Conservation (phyloP, 2,797 vertebrate genomes). For the Thalassophryne amazonica region DNA sequence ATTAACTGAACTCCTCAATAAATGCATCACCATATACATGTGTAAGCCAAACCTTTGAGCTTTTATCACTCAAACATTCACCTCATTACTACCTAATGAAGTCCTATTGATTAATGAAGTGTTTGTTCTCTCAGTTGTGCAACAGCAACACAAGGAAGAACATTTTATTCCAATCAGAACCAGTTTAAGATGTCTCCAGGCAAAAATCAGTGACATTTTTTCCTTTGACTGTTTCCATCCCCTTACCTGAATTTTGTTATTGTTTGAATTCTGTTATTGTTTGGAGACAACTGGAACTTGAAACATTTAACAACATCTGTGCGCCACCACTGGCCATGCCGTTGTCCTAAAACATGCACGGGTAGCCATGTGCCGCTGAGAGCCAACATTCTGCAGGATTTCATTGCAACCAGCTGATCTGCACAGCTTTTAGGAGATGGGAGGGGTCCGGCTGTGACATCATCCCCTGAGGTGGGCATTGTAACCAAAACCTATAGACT, state of each 20-base stretch:
- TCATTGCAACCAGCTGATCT: too few species aligned
- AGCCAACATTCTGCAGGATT: too few species aligned
- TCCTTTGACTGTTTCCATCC: slow-evolving; percentile 30
- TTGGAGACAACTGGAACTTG: slow-evolving; percentile 14
- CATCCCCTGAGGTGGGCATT: too few species aligned
- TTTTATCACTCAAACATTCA: slow-evolving; percentile 64
- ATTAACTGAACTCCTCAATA: slow-evolving; percentile 81
- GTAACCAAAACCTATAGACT: too few species aligned
- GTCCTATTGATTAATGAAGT: slow-evolving; percentile 41
- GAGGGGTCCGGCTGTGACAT: too few species aligned
- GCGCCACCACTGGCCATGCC: too few species aligned
- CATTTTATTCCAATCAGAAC: slow-evolving; percentile 45
- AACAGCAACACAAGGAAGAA: slow-evolving; percentile 31
- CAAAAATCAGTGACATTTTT: slow-evolving; percentile 24
- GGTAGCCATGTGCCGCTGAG: too few species aligned
- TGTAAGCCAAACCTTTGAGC: slow-evolving; percentile 56
- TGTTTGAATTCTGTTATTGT: slow-evolving; percentile 23
- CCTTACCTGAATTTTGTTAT: slow-evolving; percentile 24
- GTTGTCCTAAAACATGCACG: too few species aligned
- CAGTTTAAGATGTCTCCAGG: slow-evolving; percentile 41
- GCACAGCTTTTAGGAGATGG: too few species aligned
- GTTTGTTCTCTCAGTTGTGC: slow-evolving; percentile 33
- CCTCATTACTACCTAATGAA: slow-evolving; percentile 57
- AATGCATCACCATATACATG: slow-evolving; percentile 86
- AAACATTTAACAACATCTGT: background rate